Percentiles rank a stretch among this genome's conserved stretches.
Conservation (phyloP, 2,113 vertebrate genomes). For the Varanus komodoensis region DNA sequence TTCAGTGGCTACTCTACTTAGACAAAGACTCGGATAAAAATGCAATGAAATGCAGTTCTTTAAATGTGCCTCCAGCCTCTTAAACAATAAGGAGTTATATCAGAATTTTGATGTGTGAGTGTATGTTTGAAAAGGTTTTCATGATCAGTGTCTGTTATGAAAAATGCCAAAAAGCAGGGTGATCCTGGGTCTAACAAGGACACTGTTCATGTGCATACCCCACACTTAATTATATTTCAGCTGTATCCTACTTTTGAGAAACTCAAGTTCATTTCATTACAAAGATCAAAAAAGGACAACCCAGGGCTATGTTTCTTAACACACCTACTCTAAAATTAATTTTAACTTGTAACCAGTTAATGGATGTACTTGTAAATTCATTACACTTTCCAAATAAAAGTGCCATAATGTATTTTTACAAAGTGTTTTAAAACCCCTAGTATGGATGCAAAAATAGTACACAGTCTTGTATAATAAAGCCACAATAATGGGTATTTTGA, state of each 20-base stretch:
- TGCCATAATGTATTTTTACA: conserved; percentile 1
- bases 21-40: neutral
- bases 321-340: conserved; percentile 24
- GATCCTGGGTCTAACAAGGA: neutral
- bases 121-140: neutral
- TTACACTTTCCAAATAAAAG: conserved; percentile 4
- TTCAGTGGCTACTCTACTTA: neutral
- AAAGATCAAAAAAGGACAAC: neutral
- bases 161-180: neutral
- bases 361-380: conserved; percentile 23
- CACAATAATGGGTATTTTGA: neutral
- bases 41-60: neutral
- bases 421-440: neutral
- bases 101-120: no score
- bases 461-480: neutral
- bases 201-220: neutral
- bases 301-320: neutral
- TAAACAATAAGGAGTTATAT: no score
- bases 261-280: neutral
- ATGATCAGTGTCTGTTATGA: neutral
- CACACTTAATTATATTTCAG: neutral
- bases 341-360: conserved; percentile 2
- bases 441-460: neutral
- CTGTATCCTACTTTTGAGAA: neutral
- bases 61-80: neutral